Evolutionary conservation across 1,140 invertebrate genomes (phyloP), one percentile per base, ranked within the genome.

Genomic region (Hyles vespertilio): DNA sequence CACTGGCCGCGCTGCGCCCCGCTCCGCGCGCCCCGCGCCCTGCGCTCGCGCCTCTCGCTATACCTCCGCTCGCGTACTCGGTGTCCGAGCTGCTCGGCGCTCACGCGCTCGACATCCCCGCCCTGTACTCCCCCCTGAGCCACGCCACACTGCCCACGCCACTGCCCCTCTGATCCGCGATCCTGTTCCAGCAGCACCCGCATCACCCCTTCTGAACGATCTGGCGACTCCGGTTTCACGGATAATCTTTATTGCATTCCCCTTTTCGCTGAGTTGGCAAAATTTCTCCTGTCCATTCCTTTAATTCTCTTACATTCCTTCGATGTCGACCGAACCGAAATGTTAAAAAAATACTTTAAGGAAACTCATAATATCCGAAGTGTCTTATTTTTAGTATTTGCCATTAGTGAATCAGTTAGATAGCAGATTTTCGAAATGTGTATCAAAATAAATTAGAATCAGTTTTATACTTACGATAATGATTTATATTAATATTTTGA

Each of bases 111-210:
- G 79, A 91, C 63, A 87, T 81, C 63, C 89, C 81, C 56, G 83
- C 77, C 62, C 82, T 77, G 45, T 89, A 82, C 75, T 89, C 79
- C 44, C 84, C 87, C n/a, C 76, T 87, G 50, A 75, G 86, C 34
- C 77, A 85, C 56, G 77, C 87, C 8, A 79, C 85, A 0, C 63
- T 89, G 22, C 83, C 81, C 0, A 79, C 85, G 8, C 83, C 86
- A 10, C 50, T 89, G 64, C 93, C 93, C 12, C 93, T 96, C 89
- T 94, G 93, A 94, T 94, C 93, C 78, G 73, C 89, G 56, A 79
- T 90, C 50, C 80, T 89, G 51, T 83, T 89, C 60, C 88, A 89
- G 61, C 84, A 85, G 64, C 87, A 90, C 69, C 89, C 87, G 12
- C 86, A 89, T 62, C 85, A 88, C 53, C 85, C 84, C 12, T 90